Base-by-base conservation (phyloP, 1,140 invertebrate genomes). In the Caenorhabditis inopinata region DNA sequence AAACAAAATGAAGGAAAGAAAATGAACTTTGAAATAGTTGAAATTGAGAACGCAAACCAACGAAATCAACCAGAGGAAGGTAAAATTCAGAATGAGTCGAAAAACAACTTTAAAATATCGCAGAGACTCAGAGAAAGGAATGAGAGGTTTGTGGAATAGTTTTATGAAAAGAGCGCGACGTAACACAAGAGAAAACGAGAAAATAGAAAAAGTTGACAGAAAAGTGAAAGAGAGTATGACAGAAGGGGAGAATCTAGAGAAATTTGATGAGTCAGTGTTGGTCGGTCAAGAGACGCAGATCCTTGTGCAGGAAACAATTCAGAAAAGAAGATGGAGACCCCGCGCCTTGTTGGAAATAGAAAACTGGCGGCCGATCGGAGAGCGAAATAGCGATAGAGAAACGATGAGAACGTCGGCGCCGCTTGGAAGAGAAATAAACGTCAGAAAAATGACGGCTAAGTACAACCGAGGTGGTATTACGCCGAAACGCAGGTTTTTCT, bases 291-390 rank as follows among this genome's bases (percentile, higher is more conserved):
- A 68, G 58, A 68, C 58, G 58, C 32, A 68, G 32, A 68, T 2
- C 1, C 2, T 3, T 38, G 58, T 68, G 58, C 25, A 68, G 58
- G 38, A 42, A 68, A 68, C 58, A 68, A 68, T 38, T 68, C 58
- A 9, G 32, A 68, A 68, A 68, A 42, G 58, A 68, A 1, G 29
- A 38, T 11, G 32, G 58, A 42, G n/a, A 11, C 29, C 53, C 58
- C 25, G 32, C 58, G 58, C 58, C 58, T 38, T 38, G 58, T 68
- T 58, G 58, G 58, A 68, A 68, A 68, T 38, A 68, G 58, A 68
- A 68, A 68, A 68, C 58, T 68, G 58, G 58, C 58, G 32, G 29
- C 58, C 58, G 32, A 68, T 68, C 32, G 58, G 58, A 32, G 12
- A 46, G 21, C 18, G 46, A 75, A 27, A 75, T 42, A 75, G 25